Evolutionary conservation across 2,113 vertebrate genomes (phyloP).

Genomic region (Gasterosteus nipponicus): DNA sequence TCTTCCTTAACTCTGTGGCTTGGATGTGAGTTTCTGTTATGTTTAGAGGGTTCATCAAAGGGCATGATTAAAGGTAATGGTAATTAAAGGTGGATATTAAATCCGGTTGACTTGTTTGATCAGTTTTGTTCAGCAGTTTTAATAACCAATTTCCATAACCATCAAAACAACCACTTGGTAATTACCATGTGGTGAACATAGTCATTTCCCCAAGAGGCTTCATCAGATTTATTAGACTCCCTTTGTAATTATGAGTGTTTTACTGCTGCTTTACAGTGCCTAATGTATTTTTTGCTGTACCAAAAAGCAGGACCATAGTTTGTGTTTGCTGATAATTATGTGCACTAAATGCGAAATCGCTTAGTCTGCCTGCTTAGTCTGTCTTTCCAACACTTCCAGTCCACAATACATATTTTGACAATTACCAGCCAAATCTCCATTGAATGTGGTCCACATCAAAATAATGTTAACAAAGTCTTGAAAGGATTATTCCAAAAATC

Average conservation of each 20-base stretch:
- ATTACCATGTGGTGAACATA: slow-evolving; percentile 65
- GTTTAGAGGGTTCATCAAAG: slow-evolving; percentile 46
- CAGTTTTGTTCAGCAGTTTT: slow-evolving; percentile 64
- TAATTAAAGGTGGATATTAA: slow-evolving; percentile 14
- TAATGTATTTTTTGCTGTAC: not conserved
- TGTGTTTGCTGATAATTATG: not conserved
- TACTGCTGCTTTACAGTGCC: slow-evolving; percentile 29
- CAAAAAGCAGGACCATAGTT: not conserved
- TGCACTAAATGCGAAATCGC: not conserved
- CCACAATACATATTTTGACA: not conserved
- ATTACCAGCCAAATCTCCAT: not conserved
- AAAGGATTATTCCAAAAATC: not conserved
- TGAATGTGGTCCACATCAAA: not conserved
- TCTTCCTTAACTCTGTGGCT: not conserved
- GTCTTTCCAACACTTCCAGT: not conserved
- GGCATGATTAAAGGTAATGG: slow-evolving; percentile 45
- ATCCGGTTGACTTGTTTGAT: slow-evolving; percentile 55
- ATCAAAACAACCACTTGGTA: slow-evolving; percentile 66
- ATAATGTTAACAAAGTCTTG: not conserved
- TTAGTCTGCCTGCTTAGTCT: not conserved
- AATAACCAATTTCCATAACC: slow-evolving; percentile 69
- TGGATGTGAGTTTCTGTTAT: not conserved
- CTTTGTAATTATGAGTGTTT: slow-evolving; percentile 31
- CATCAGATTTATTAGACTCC: slow-evolving; percentile 51
- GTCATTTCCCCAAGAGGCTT: slow-evolving; percentile 57